Conservation (phyloP, 92 coral and sea anemone genomes). For the Diadumene lineata region DNA sequence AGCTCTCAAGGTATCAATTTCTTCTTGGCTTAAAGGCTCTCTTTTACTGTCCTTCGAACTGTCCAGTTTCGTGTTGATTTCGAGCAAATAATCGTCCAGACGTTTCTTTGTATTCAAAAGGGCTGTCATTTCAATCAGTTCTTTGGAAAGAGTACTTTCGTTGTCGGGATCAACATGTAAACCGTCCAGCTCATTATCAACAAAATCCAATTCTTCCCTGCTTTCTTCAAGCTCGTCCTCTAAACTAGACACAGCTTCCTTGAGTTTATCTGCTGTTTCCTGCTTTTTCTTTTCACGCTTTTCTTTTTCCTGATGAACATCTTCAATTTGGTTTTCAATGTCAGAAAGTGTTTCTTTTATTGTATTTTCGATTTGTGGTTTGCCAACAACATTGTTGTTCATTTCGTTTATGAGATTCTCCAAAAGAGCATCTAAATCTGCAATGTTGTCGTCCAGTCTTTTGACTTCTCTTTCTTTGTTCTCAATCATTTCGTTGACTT, state of each 20-base stretch:
- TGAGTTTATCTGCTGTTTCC: not conserved
- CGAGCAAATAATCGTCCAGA: conserved; percentile 51
- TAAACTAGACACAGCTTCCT: conserved; percentile 25
- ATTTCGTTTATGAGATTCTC: not conserved
- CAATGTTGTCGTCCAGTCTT: conserved; percentile 13
- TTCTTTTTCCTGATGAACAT: conserved; percentile 17
- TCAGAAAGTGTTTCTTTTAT: conserved; percentile 25
- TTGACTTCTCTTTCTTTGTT: conserved; percentile 29
- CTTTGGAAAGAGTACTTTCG: conserved; percentile 13
- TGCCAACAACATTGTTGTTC: not conserved
- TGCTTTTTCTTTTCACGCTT: not conserved
- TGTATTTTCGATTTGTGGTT: not conserved
- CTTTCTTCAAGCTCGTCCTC: conserved; percentile 40
- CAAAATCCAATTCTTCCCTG: conserved; percentile 29
- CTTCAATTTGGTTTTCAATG: conserved; percentile 2
- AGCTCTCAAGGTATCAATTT: conserved; percentile 6
- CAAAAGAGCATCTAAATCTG: conserved; percentile 15
- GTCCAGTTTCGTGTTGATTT: conserved; percentile 54
- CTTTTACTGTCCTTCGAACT: conserved; percentile 10
- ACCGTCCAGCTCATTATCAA: conserved; percentile 20
- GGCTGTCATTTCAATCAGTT: conserved; percentile 32
- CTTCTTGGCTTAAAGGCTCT: conserved; percentile 2
- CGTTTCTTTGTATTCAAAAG: conserved; percentile 51
- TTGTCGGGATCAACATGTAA: conserved; percentile 13
- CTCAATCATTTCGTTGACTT: conserved; percentile 9